These are phyloP conservation scores for Neolamprologus toae DNA, from an alignment of 2,113 vertebrate species.

Conservation along the genomic window DNA sequence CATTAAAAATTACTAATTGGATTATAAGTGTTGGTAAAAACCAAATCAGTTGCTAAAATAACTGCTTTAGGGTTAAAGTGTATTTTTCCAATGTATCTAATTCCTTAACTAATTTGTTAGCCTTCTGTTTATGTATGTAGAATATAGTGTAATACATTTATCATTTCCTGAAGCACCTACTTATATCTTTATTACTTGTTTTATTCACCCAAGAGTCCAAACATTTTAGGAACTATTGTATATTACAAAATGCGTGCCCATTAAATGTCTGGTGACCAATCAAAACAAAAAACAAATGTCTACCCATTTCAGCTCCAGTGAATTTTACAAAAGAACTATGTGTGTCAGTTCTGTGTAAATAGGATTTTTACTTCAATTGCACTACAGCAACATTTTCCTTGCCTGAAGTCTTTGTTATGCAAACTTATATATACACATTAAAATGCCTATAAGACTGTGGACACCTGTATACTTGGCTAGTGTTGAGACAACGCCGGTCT, in stretches of 20 bases:
- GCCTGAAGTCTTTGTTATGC: neutral
- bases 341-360: neutral
- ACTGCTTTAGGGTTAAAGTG: neutral
- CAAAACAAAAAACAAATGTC: neutral
- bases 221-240: neutral
- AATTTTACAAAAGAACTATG: neutral
- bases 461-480: neutral
- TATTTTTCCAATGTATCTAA: neutral
- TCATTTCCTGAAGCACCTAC: neutral
- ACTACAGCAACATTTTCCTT: neutral
- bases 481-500: fast-evolving
- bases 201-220: neutral
- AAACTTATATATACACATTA: neutral
- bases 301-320: neutral
- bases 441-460: neutral
- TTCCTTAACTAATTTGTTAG: neutral
- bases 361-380: neutral
- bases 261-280: neutral
- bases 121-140: neutral
- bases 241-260: neutral
- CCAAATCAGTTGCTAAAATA: neutral
- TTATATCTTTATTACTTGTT: neutral
- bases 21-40: neutral
- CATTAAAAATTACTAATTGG: neutral
- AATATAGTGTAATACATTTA: neutral